Percentiles rank a stretch among this genome's conserved stretches.
These are phyloP conservation scores for Petrosia ficiformis DNA, from an alignment of 37 sponge, comb jelly and placozoan genomes.

Conservation along the genomic window DNA sequence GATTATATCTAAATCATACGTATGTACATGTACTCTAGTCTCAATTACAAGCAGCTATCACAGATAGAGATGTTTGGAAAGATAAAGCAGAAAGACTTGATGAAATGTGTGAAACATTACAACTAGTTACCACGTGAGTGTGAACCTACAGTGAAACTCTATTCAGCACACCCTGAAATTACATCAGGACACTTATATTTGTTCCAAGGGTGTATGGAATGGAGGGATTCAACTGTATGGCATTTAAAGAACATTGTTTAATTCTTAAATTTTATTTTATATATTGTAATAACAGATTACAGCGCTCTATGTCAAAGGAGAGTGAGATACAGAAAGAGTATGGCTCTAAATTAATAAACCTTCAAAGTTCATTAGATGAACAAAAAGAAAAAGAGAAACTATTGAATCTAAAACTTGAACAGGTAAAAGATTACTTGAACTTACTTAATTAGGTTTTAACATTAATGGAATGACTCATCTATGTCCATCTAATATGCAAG, in stretches of 20 bases:
- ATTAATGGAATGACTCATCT: too few relatives aligned
- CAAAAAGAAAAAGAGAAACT: background rate
- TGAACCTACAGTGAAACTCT: background rate
- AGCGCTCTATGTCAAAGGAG: constrained; percentile 43
- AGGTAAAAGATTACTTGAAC: background rate
- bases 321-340: constrained; percentile 37
- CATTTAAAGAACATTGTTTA: too few relatives aligned
- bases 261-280: too few relatives aligned
- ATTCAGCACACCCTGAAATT: background rate
- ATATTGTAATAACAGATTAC: too few relatives aligned
- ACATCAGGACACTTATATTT: too few relatives aligned
- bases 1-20: too few relatives aligned
- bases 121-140: background rate
- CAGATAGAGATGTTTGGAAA: constrained; percentile 38
- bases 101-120: constrained; percentile 27
- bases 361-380: background rate
- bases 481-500: too few relatives aligned
- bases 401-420: background rate
- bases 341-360: constrained; percentile 15
- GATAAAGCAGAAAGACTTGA: constrained; percentile 42
- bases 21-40: too few relatives aligned
- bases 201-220: too few relatives aligned
- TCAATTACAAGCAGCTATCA: constrained; percentile 27
- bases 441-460: too few relatives aligned
- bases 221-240: too few relatives aligned